phyloP scores from a whole-genome alignment of 2,888 invertebrate genomes.

The Sarcophaga subvicina region DNA sequence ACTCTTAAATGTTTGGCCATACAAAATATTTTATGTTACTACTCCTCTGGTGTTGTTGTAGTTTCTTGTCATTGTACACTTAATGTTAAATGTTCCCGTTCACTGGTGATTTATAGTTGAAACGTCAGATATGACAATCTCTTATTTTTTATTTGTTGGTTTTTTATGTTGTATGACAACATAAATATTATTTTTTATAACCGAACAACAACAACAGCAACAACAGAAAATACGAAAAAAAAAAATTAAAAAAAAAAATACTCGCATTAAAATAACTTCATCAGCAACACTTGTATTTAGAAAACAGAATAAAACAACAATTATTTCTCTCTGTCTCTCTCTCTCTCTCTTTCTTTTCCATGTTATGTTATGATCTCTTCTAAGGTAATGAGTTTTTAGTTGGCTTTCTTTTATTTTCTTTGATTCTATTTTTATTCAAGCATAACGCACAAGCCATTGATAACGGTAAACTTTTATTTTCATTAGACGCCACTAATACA shows the following conservation, averaged over 20 bases:
- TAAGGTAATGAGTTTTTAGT: background rate
- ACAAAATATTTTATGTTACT: background rate
- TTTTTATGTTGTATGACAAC: constrained; percentile 64
- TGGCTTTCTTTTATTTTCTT: background rate
- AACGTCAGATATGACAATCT: constrained; percentile 78
- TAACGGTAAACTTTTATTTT: constrained; percentile 50
- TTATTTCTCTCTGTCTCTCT: background rate
- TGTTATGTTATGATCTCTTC: background rate
- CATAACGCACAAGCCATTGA: constrained; percentile 29
- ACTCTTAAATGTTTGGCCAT: background rate
- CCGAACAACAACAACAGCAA: constrained; percentile 35
- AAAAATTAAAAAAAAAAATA: too few relatives aligned
- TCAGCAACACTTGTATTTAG: background rate
- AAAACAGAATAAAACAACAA: background rate
- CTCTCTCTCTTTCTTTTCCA: background rate
- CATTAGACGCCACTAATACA: constrained; percentile 32
- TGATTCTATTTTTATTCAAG: constrained; percentile 9
- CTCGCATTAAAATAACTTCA: background rate
- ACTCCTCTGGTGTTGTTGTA: background rate
- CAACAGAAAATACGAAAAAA: too few relatives aligned
- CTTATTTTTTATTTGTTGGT: constrained; percentile 38
- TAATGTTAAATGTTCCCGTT: constrained; percentile 61
- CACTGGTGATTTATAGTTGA: constrained; percentile 76
- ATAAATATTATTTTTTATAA: constrained; percentile 65
- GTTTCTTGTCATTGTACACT: constrained; percentile 28